phyloP scores from a whole-genome alignment of 2,888 invertebrate species.

The Stegophylla sp. region DNA sequence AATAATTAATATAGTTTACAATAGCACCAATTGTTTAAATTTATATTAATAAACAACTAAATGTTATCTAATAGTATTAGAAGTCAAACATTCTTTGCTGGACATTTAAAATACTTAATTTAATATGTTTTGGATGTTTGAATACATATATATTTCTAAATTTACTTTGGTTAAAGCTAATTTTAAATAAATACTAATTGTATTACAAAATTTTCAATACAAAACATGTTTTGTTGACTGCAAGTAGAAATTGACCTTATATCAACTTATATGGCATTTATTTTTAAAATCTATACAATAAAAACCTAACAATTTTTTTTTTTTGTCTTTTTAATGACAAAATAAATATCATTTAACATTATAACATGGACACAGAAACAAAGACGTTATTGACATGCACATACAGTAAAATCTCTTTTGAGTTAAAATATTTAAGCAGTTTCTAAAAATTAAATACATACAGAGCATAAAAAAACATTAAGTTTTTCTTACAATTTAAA shows the following conservation, averaged over 20 bases:
- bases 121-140: too few species aligned
- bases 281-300: not conserved
- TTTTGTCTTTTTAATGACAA: conserved; percentile 15
- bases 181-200: not conserved
- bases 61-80: too few species aligned
- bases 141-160: too few species aligned
- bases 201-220: not conserved
- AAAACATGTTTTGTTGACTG: not conserved
- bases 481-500: not conserved
- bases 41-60: too few species aligned
- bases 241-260: not conserved
- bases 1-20: conserved; percentile 13
- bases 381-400: not conserved
- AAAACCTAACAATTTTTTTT: not conserved
- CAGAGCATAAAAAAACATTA: not conserved
- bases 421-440: not conserved
- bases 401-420: not conserved
- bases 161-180: not conserved
- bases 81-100: too few species aligned
- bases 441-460: conserved; percentile 1
- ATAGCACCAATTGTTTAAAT: conserved; percentile 23
- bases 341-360: not conserved
- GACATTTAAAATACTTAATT: too few species aligned
- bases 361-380: not conserved
- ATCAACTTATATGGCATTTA: conserved; percentile 16